A percentile compares a stretch with the other conserved stretches of the same genome.
phyloP scores from a whole-genome alignment of 2,113 vertebrate species.

The Capreolus pygargus region DNA sequence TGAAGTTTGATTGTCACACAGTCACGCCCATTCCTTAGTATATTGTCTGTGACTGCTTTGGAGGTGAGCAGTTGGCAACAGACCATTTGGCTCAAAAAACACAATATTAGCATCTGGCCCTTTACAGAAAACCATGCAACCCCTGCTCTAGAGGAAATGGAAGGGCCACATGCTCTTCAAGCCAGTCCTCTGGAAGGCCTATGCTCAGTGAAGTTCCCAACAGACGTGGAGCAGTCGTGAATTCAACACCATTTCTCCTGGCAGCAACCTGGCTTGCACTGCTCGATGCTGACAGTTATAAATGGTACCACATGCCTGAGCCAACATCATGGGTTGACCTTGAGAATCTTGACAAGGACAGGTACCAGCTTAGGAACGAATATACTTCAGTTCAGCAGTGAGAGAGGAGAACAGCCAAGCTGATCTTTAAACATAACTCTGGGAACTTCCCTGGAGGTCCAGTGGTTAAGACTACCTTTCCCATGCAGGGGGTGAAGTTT shows the following conservation, averaged over 20 bases:
- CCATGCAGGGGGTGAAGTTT: background rate
- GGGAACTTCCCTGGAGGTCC: background rate
- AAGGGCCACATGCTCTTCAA: background rate
- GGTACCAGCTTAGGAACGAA: background rate
- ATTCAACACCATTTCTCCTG: background rate
- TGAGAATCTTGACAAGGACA: background rate
- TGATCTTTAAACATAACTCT: background rate
- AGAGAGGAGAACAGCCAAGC: background rate
- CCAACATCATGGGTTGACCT: background rate
- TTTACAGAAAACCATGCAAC: background rate
- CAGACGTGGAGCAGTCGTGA: background rate
- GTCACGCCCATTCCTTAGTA: background rate
- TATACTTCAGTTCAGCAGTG: background rate
- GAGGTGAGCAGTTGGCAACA: background rate
- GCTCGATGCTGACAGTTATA: rapidly evolving
- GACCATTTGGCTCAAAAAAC: background rate
- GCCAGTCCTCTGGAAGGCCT: background rate
- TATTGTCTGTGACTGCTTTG: background rate
- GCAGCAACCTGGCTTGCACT: background rate
- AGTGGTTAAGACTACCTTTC: background rate
- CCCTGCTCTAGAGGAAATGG: background rate
- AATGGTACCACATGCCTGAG: background rate
- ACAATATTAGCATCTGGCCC: background rate
- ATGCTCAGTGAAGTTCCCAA: background rate
- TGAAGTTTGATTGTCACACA: background rate